Evolutionary conservation across 2,888 invertebrate genomes (phyloP).

Genomic region (Aporophyla lueneburgensis): DNA sequence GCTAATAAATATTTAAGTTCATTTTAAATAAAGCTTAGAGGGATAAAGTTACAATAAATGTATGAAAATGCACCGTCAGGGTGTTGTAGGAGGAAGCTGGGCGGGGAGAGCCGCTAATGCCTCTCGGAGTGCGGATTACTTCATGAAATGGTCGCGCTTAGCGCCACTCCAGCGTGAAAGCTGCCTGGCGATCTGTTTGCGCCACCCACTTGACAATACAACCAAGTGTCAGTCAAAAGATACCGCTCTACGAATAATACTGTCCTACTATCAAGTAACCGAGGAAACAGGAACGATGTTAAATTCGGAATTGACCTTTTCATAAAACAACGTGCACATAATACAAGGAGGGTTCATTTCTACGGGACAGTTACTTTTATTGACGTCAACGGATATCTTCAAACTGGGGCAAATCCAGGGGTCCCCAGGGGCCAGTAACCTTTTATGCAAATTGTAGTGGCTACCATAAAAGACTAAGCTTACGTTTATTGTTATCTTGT

Average conservation of each 20-base stretch:
- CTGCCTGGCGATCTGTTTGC: slow-evolving; percentile 84
- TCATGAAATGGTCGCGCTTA: slow-evolving; percentile 85
- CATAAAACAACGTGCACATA: slow-evolving; percentile 46
- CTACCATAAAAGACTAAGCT: slow-evolving; percentile 34
- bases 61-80: slow-evolving; percentile 76
- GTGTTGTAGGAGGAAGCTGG: slow-evolving; percentile 58
- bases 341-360: slow-evolving; percentile 39
- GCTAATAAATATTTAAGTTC: slow-evolving; percentile 24
- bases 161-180: slow-evolving; percentile 83
- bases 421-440: slow-evolving; percentile 47
- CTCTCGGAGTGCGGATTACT: slow-evolving; percentile 85
- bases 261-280: slow-evolving; percentile 26
- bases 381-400: slow-evolving; percentile 59
- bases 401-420: slow-evolving; percentile 54
- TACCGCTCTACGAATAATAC: slow-evolving; percentile 53
- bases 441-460: slow-evolving; percentile 62
- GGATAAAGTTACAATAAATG: slow-evolving; percentile 75
- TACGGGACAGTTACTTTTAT: slow-evolving; percentile 57
- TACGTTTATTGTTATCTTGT: slow-evolving; percentile 42
- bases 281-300: slow-evolving; percentile 27
- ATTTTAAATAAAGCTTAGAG: slow-evolving; percentile 35
- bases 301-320: slow-evolving; percentile 34
- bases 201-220: slow-evolving; percentile 76
- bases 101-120: slow-evolving; percentile 80
- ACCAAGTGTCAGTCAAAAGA: slow-evolving; percentile 77